Evolutionary conservation across 2,888 invertebrate species (phyloP), one percentile per base, ranked within the genome.

Genomic region (Dendrolimus houi): DNA sequence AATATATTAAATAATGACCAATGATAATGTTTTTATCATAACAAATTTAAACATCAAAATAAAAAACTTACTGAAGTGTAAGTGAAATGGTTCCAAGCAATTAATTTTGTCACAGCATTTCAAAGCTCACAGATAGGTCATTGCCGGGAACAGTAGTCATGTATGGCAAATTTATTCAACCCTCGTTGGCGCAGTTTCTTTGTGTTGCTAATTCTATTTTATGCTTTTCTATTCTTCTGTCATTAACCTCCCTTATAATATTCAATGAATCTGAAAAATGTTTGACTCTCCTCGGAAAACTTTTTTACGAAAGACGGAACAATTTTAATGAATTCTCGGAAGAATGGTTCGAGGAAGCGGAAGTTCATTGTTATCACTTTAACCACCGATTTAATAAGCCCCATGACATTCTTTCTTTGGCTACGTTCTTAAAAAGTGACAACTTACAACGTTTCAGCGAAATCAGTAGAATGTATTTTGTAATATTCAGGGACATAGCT

Each of bases 201-300:
- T 83, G 79, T 81, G 76, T 81, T 80, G 80, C 78, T 83, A 82
- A 83, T 84, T 76, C 70, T 72, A 77, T 82, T 81, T 79, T 77
- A 81, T 80, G 81, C 70, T 78, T 75, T 76, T 75, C 74, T 71
- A 64, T 74, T 72, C 70, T 65, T 64, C 68, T 61, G 62, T 61
- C 65, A 65, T 65, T 62, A 64, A 62, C 62, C 58, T 59, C 56
- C 17, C 14, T 55, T 62, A 60, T 57, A 54, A 57, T 53, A 56
- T 55, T 52, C 55, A 54, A 41, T 14, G 58, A 47, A 47, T 47
- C 47, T 47, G 9, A 47, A 47, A 47, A 47, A 47, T 47, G 47
- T 47, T 47, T 47, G 47, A 47, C 47, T 47, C 12, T 47, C 47
- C 7, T 47, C 8, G 47, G 47, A 12, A 47, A 47, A 47, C 47